Base-by-base conservation (phyloP, 1,140 invertebrate genomes). In the Drosophila mojavensis region DNA sequence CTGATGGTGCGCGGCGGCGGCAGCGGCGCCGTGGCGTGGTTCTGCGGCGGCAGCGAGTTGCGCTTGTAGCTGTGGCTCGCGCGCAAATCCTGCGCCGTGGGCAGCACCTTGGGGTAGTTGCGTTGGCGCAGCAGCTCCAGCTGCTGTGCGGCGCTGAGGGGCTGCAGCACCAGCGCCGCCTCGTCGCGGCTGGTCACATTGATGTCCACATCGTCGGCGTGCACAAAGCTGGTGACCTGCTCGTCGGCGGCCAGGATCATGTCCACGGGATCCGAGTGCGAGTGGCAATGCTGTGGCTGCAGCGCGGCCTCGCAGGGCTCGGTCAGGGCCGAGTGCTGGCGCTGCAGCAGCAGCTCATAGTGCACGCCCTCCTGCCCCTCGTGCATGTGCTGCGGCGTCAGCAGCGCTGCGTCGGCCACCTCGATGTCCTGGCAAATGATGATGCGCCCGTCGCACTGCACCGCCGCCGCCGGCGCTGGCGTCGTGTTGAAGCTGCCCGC, bases 91-190 rank as follows among this genome's bases (percentile, higher is more conserved):
- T 88, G 79, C 2, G 59, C 81, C 56, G 90, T 96, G 17, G 96
- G 96, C 28, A 97, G 84, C 5, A 97, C 96, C 94, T 97, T 97
- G 0, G 96, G 96, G 89, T 95, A 97, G 81, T 97, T 97, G 70
- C 96, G 93, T 64, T 95, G 93, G 91, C 96, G 95, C 30, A 97
- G 96, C 5, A 95, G 95, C 54, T 94, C 93, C 43, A 97, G 92
- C 2, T 96, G 94, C 81, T 97, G 96, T 78, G 95, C 95, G 4
- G 95, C 94, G 9, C 94, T 94, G 11, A 95, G 77, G 0, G 78
- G 77, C 4, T 68, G 58, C 3, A 59, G 60, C 45, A 81, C 74
- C 4, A 41, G 59, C 10, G 75, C 55, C 48, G 94, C 93, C 6
- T 91, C 90, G 20, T 88, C 83, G 15, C 81, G 79, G 48, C 94